Conservation (phyloP, 1,140 invertebrate species). For the Macrobrachium nipponense region DNA sequence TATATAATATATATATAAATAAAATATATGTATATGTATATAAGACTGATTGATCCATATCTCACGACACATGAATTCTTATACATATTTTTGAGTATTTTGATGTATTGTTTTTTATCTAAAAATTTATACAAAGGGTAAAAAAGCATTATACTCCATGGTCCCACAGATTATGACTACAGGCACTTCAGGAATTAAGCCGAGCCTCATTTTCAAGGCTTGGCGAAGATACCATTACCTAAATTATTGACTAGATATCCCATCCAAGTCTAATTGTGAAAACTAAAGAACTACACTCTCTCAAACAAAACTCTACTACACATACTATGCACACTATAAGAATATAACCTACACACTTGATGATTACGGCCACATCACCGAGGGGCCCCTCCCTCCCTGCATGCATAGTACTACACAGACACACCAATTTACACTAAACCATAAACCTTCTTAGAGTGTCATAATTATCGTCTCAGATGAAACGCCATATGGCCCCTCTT, state of each 20-base stretch:
- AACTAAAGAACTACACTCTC: background rate
- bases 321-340: background rate
- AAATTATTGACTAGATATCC: slow-evolving; percentile 51
- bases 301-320: slow-evolving; percentile 1
- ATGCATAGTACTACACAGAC: too few species aligned
- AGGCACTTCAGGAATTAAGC: slow-evolving; percentile 36
- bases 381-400: too few species aligned
- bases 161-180: slow-evolving; percentile 50
- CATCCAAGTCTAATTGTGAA: slow-evolving; percentile 40
- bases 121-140: slow-evolving; percentile 48
- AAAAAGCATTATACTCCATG: slow-evolving; percentile 47
- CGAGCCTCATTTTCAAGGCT: slow-evolving; percentile 11
- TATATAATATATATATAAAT: background rate
- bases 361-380: too few species aligned
- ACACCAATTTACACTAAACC: too few species aligned
- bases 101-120: slow-evolving; percentile 14
- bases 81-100: slow-evolving; percentile 11
- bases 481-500: too few species aligned
- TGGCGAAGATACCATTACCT: background rate
- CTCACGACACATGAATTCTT: background rate
- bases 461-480: too few species aligned
- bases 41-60: slow-evolving; percentile 4
- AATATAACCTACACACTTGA: background rate
- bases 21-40: slow-evolving; percentile 9
- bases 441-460: too few species aligned